phyloP scores from a whole-genome alignment of 2,797 vertebrate genomes.

The Sparidentex hasta region DNA sequence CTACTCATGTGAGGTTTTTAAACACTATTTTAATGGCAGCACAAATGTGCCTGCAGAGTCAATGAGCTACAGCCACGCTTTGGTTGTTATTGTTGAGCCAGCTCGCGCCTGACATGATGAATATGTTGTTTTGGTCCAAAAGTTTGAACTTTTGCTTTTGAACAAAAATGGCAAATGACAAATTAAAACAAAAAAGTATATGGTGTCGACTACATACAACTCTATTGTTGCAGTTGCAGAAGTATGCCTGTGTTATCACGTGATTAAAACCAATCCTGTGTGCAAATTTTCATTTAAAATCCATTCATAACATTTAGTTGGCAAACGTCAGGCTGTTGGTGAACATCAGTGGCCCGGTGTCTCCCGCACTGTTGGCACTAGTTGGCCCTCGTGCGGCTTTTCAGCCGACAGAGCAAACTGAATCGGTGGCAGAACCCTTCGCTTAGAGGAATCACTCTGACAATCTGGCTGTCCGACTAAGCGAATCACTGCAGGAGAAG shows the following conservation, averaged over 20 bases:
- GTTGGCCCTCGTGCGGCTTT: no score
- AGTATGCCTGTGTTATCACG: background rate
- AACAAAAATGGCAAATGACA: background rate
- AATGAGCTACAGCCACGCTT: conserved; percentile 39
- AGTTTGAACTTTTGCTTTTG: background rate
- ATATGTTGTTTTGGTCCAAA: conserved; percentile 4
- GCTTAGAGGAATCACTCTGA: no score
- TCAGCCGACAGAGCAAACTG: no score
- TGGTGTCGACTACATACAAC: background rate
- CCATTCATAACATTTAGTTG: background rate
- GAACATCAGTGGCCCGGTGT: no score
- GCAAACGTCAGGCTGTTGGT: no score
- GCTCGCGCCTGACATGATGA: background rate
- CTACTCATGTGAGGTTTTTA: conserved; percentile 28
- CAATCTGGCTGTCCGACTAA: no score
- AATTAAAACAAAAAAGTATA: background rate
- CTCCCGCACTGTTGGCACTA: no score
- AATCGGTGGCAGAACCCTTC: no score
- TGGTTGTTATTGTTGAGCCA: conserved; percentile 1
- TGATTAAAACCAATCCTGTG: background rate
- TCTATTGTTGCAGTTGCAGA: background rate
- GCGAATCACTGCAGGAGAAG: no score
- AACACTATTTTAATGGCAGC: conserved; percentile 4
- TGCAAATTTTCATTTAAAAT: background rate
- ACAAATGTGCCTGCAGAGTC: conserved; percentile 1